These are phyloP conservation scores for Anoplius nigerrimus DNA, from an alignment of 2,888 invertebrate species.

Conservation along the genomic window DNA sequence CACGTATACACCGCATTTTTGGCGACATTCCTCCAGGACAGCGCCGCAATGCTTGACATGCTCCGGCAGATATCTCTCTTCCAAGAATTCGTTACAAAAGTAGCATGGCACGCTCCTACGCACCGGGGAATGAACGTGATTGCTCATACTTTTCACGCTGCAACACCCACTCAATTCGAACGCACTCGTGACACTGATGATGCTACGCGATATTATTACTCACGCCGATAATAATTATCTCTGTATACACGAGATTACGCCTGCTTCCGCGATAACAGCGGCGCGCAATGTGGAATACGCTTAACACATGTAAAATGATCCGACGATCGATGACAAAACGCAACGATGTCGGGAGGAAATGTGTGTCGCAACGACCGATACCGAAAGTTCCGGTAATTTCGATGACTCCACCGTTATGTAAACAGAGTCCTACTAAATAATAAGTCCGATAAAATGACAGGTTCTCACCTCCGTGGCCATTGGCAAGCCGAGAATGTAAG, in stretches of 20 bases:
- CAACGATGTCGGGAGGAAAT: no score
- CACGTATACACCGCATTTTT: constrained; percentile 83
- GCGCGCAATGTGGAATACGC: background rate
- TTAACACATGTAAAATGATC: no score
- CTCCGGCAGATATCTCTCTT: constrained; percentile 71
- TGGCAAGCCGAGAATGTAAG: constrained; percentile 84
- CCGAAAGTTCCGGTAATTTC: no score
- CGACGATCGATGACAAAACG: no score
- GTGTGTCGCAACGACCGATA: no score
- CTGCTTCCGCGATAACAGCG: constrained; percentile 36
- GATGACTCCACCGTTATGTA: no score
- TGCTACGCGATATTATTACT: constrained; percentile 18
- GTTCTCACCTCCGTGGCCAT: constrained; percentile 88
- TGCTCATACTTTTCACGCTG: constrained; percentile 49
- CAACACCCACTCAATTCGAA: background rate
- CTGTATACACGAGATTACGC: constrained; percentile 29
- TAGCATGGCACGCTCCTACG: constrained; percentile 63
- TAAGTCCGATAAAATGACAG: background rate
- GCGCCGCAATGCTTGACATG: constrained; percentile 84
- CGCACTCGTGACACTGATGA: constrained; percentile 29
- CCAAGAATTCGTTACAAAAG: constrained; percentile 66
- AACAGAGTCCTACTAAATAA: no score
- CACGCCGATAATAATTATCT: constrained; percentile 49
- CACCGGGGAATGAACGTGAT: constrained; percentile 38
- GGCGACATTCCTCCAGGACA: constrained; percentile 83